phyloP scores from a whole-genome alignment of 2,113 vertebrate genomes.

The Leptocoma aspasia region DNA sequence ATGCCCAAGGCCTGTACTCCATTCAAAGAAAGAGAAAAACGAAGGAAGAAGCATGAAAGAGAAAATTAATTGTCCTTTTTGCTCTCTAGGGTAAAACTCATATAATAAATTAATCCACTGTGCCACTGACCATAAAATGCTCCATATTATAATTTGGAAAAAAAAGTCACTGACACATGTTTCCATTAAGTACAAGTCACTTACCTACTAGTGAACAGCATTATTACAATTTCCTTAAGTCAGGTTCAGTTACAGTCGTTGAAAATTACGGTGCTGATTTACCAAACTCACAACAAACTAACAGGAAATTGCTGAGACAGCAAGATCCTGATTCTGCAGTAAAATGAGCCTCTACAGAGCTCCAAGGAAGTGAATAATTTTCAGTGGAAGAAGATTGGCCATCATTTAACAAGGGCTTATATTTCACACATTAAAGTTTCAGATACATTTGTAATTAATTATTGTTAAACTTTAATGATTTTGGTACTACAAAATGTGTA shows the following conservation, averaged over 20 bases:
- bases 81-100: not conserved
- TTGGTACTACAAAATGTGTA: not conserved
- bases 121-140: conserved; percentile 13
- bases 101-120: not conserved
- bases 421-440: not conserved
- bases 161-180: not conserved
- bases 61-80: not conserved
- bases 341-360: not conserved
- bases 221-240: not conserved
- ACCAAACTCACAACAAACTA: not conserved
- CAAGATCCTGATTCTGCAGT: not conserved
- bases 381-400: not conserved
- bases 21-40: conserved; percentile 34
- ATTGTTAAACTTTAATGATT: not conserved
- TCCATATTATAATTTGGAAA: conserved; percentile 35
- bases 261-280: not conserved
- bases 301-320: not conserved
- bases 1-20: conserved; percentile 1
- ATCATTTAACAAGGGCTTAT: not conserved
- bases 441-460: not conserved
- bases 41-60: conserved; percentile 26
- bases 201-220: not conserved
- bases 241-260: not conserved
- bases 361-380: not conserved
- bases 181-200: not conserved